Percentiles rank a stretch among this genome's conserved stretches.
Conservation (phyloP, 37 sponge, comb jelly and placozoan species). For the Ephydatia muelleri region DNA sequence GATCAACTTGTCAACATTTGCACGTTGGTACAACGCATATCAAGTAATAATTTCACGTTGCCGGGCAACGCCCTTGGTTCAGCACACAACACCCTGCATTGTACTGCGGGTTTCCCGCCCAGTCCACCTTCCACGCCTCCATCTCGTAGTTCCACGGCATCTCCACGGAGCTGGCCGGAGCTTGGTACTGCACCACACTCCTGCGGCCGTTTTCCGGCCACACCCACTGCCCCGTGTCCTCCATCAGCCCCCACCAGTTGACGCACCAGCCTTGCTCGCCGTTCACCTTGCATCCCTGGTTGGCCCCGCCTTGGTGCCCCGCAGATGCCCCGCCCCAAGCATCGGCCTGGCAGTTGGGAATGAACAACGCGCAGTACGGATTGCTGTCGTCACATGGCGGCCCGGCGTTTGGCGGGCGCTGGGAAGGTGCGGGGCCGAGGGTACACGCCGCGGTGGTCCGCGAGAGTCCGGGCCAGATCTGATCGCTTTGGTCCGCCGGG, state of each 20-base stretch:
- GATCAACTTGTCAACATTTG: no score
- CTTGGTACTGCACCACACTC: conserved; percentile 34
- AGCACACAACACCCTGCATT: conserved; percentile 26
- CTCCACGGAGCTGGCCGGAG: conserved; percentile 22
- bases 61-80: conserved; percentile 17
- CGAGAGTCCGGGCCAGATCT: conserved; percentile 28
- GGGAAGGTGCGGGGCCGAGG: neutral
- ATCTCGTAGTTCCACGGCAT: conserved; percentile 58
- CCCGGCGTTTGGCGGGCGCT: conserved; percentile 17
- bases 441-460: conserved; percentile 24
- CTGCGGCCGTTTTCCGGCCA: conserved; percentile 41
- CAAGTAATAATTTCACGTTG: neutral
- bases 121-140: conserved; percentile 46
- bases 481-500: neutral
- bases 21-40: no score
- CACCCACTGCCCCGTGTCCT: conserved; percentile 50
- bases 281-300: conserved; percentile 38
- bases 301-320: conserved; percentile 28
- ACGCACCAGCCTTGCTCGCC: conserved; percentile 32
- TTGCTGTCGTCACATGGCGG: conserved; percentile 25
- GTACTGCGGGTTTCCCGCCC: conserved; percentile 16
- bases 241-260: conserved; percentile 38
- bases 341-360: conserved; percentile 33
- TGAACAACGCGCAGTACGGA: conserved; percentile 28
- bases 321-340: conserved; percentile 26